Base-by-base conservation (phyloP, 2,888 invertebrate genomes). In the Aethes cnicana region DNA sequence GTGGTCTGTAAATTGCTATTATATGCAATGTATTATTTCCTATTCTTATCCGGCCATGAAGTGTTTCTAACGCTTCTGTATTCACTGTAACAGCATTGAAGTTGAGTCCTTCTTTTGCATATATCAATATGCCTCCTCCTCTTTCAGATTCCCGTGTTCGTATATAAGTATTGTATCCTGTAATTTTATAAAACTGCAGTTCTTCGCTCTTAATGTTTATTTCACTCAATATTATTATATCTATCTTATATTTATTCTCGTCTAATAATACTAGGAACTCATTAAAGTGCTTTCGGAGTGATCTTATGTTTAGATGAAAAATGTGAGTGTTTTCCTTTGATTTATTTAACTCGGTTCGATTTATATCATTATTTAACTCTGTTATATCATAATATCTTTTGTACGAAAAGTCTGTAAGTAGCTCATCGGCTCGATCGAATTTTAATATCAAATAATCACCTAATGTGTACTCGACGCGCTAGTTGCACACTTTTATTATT, bases 61-160 rank as follows among this genome's bases (percentile, higher is more conserved):
- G 12, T 7, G n/a, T 39, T 33, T 52, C 46, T 2, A 4, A 9
- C 9, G n/a, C 9, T 5, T 7, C 20, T 16, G 37, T 25, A 4
- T 28, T 6, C 4, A 3, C 9, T 23, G 7, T 33, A 3, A 28
- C n/a, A 6, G 5, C 17, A n/a, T 33, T 20, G 11, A 33, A 8
- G 8, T 20, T 16, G 4, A 47, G 9, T 20, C 7, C 11, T 4
- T 35, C 20, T 26, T 41, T 41, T 4, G 7, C 5, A 26, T 35
- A 53, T 3, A 53, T 28, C 16, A 53, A 16, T 23, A 53, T 9
- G 3, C 42, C 53, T 12, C 47, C 53, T 9, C 47, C 36, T 42
- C 30, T 33, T 30, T n/a, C 17, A 16, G 7, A n/a, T 32, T 32
- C 32, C 3, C 32, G 14, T 3, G 32, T 32, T 4, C n/a, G 11